Percentiles rank a stretch among this genome's conserved stretches.
These are phyloP conservation scores for Tenthredo scrophulariae DNA, from an alignment of 2,888 invertebrate species.

Conservation along the genomic window DNA sequence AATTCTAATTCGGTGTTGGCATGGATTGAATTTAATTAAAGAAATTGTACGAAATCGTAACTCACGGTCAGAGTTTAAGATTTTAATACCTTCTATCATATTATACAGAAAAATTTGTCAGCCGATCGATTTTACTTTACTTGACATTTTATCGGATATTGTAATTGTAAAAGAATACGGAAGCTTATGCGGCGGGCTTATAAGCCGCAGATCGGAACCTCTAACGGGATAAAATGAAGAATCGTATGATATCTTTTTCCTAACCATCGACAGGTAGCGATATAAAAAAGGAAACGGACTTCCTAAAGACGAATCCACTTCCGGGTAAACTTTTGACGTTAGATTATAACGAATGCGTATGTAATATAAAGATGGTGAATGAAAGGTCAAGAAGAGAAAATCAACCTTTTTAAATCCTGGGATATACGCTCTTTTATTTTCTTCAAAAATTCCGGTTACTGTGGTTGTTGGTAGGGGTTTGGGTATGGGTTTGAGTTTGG, in stretches of 20 bases:
- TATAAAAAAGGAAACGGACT: not conserved
- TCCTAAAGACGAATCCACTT: not conserved
- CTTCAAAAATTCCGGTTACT: not conserved
- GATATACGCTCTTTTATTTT: conserved; percentile 3
- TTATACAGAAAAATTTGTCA: not conserved
- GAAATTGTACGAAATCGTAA: conserved; percentile 19
- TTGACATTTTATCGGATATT: not conserved
- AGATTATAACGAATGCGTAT: not conserved
- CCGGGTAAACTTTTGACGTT: not conserved
- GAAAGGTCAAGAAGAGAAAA: not conserved
- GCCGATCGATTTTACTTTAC: not conserved
- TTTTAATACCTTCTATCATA: not conserved
- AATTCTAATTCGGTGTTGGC: conserved; percentile 10
- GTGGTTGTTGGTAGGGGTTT: not conserved
- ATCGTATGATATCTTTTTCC: not conserved
- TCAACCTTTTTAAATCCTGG: not conserved
- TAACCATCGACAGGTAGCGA: conserved; percentile 5
- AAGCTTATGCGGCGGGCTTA: not conserved
- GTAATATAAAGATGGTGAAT: conserved; percentile 15
- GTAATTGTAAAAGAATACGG: not conserved
- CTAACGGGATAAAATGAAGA: not conserved
- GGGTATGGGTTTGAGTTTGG: not conserved
- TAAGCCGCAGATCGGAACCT: not conserved
- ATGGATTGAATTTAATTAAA: conserved; percentile 36
- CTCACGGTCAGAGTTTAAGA: not conserved